Evolutionary conservation across 2,797 vertebrate genomes (phyloP).

Genomic region (Channa striata): DNA sequence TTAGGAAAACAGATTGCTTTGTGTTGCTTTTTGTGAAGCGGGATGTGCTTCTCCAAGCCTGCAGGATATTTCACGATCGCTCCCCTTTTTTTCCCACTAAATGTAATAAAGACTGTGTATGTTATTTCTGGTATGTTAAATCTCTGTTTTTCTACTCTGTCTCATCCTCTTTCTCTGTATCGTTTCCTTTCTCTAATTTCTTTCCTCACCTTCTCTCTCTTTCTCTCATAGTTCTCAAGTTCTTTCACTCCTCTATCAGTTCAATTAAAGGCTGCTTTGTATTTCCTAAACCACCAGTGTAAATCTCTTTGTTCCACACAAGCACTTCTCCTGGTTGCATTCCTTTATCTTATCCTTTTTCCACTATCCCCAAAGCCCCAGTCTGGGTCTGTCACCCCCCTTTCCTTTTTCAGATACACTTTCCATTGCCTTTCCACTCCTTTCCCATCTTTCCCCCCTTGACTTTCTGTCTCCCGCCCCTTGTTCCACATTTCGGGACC

Average conservation of each 20-base stretch:
- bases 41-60: background rate
- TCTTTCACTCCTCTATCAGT: constrained; percentile 22
- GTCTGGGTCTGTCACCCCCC: constrained; percentile 48
- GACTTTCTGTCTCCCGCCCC: background rate
- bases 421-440: constrained; percentile 52
- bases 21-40: too few species aligned
- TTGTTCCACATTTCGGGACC: constrained; percentile 21
- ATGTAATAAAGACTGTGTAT: too few species aligned
- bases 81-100: background rate
- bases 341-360: constrained; percentile 68
- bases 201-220: background rate
- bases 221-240: background rate
- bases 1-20: background rate
- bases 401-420: constrained; percentile 51
- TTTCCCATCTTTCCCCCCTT: constrained; percentile 36
- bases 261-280: constrained; percentile 37
- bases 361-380: constrained; percentile 48
- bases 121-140: background rate
- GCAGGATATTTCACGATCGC: background rate
- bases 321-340: constrained; percentile 24
- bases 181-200: background rate
- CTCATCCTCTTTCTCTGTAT: background rate
- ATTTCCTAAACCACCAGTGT: constrained; percentile 18
- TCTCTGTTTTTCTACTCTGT: background rate
- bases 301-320: constrained; percentile 24